Percentiles rank a stretch among this genome's conserved stretches.
Evolutionary conservation across 2,888 invertebrate species (phyloP).

Genomic region (Liodrosophila aerea): DNA sequence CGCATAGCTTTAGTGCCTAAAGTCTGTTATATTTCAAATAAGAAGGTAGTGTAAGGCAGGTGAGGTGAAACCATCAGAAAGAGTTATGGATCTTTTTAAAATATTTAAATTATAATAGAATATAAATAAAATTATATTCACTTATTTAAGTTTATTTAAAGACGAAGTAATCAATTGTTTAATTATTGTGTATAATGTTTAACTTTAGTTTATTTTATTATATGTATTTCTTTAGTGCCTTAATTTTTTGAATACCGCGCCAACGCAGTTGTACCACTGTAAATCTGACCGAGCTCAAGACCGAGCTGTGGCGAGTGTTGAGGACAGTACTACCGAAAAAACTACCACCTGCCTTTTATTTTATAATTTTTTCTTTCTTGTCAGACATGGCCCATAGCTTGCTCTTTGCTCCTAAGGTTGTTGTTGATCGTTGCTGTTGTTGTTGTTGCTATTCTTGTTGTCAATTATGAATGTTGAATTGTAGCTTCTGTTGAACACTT

Average conservation of each 20-base stretch:
- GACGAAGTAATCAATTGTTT: no score
- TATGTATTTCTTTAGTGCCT: no score
- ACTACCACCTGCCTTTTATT: conserved; percentile 80
- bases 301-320: conserved; percentile 66
- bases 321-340: conserved; percentile 71
- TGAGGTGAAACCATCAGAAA: conserved; percentile 13
- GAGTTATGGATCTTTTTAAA: conserved; percentile 8
- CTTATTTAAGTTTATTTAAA: no score
- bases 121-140: no score
- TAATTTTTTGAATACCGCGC: not conserved
- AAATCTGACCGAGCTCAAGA: conserved; percentile 63
- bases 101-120: no score
- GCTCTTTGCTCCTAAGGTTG: conserved; percentile 24
- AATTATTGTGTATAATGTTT: no score
- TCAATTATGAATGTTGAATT: conserved; percentile 78
- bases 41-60: conserved; percentile 22
- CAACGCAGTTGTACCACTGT: conserved; percentile 68
- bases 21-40: no score
- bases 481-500: conserved; percentile 81
- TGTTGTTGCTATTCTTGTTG: conserved; percentile 56
- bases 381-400: conserved; percentile 55
- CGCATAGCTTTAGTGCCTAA: no score
- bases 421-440: conserved; percentile 20
- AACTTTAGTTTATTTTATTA: no score
- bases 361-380: conserved; percentile 49